Evolutionary conservation across 2,797 vertebrate genomes (phyloP).

Genomic region (Sebastiscus tertius): DNA sequence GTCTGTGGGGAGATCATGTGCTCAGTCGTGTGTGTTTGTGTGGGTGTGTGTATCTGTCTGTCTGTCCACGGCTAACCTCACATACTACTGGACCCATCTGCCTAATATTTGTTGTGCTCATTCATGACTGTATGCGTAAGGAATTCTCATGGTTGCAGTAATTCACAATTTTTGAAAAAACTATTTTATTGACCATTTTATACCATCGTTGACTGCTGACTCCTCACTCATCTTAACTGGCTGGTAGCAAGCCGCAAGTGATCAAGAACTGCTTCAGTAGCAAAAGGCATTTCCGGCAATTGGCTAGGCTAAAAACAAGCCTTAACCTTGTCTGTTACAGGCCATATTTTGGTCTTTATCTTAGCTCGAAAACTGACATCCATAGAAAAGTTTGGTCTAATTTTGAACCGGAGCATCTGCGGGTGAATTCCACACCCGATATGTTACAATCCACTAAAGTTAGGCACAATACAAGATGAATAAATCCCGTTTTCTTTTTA

Average conservation of each 20-base stretch:
- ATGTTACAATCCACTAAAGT: background rate
- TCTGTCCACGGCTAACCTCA: background rate
- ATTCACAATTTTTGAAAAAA: background rate
- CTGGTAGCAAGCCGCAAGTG: background rate
- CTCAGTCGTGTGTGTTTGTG: background rate
- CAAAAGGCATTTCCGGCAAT: background rate
- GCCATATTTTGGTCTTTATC: fast-evolving
- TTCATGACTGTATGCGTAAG: background rate
- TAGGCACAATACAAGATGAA: background rate
- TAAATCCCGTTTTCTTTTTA: too few species aligned
- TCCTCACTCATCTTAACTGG: too few species aligned
- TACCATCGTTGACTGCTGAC: too few species aligned
- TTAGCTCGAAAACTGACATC: background rate
- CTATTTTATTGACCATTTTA: background rate
- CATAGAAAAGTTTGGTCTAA: background rate
- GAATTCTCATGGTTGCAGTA: background rate
- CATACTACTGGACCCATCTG: background rate
- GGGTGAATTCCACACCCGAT: background rate
- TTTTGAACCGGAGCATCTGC: background rate
- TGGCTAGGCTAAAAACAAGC: background rate
- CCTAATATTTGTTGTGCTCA: background rate
- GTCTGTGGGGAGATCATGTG: background rate
- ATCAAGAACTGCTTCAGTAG: background rate
- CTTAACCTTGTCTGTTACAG: too few species aligned
- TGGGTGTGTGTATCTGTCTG: background rate